Base-by-base conservation (phyloP, 1,140 invertebrate species). In the Plectrocnemia conspersa region DNA sequence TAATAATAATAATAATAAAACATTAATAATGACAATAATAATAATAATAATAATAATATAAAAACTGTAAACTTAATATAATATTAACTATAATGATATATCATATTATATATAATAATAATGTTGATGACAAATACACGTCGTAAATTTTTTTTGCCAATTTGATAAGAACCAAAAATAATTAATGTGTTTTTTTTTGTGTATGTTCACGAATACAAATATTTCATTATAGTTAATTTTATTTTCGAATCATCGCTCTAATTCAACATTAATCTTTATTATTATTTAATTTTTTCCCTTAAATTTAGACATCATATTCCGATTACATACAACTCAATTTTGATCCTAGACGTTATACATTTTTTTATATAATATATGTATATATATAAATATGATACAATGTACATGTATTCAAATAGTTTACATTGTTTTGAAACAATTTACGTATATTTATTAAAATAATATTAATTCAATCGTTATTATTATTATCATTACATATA, bases 291-390 rank as follows among this genome's bases (percentile, higher is more conserved):
- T 47, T 18, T 47, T 27, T 52, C 19, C 35, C n/a, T 46, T 46
- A 36, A 25, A 46, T 23, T 52, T 42, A 57, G 36, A 36, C 53
- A 44, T 57, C 32, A 47, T 57, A 40, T 56, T 10, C 49, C 36
- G 52, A 54, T 45, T 35, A 24, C 21, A 50, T 52, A 44, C 29
- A 45, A 50, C 50, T 32, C 38, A 49, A 56, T 49, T 59, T 59
- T 50, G 52, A 36, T 44, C 57, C 57, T 55, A 59, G 52, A 59
- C 47, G 48, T 59, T 52, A 52, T 55, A 59, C 45, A 49, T 40
- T 59, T 59, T 54, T 54, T 21, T 48, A 50, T 50, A 50, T 19
- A 50, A 50, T n/a, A n/a, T n/a, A n/a, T n/a, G n/a, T n/a, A n/a
- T n/a, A 50, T 47, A 47, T 47, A 32, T 47, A 47, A 47, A 47